Conservation (phyloP, 2,113 vertebrate genomes). For the Capreolus pygargus region DNA sequence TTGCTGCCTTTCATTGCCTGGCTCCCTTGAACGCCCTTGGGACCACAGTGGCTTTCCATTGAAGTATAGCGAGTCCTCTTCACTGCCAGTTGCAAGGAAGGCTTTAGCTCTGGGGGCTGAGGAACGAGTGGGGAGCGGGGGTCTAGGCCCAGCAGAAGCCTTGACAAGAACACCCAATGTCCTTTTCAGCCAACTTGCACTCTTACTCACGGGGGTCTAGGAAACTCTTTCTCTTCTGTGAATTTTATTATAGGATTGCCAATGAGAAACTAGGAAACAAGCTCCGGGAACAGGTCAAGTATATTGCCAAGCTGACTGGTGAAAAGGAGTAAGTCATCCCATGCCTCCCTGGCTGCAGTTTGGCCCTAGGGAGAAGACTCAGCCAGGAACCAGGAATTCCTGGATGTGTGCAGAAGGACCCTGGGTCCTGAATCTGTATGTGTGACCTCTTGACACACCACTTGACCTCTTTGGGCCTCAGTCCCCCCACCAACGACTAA, state of each 20-base stretch:
- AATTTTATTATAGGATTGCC: slow-evolving; percentile 77
- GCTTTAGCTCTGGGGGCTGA: neutral
- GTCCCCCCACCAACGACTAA: neutral
- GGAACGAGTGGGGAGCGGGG: too few species aligned
- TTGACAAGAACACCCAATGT: neutral
- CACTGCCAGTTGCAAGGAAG: neutral
- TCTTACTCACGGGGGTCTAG: neutral
- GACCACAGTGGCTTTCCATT: neutral
- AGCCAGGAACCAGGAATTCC: neutral
- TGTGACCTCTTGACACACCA: neutral
- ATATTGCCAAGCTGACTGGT: slow-evolving; percentile 79
- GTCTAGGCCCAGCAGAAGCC: neutral
- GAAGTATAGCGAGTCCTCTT: neutral
- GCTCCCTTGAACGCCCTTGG: neutral
- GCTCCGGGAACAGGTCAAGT: slow-evolving; percentile 82
- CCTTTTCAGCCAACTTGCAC: neutral
- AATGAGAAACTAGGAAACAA: slow-evolving; percentile 82
- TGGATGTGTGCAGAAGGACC: neutral
- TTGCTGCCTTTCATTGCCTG: neutral
- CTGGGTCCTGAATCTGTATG: neutral
- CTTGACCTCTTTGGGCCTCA: neutral
- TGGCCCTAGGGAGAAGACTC: neutral
- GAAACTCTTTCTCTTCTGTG: neutral
- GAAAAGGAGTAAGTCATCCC: slow-evolving; percentile 82
- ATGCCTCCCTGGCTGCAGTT: neutral